These are phyloP conservation scores for Urocyon cinereoargenteus DNA, from an alignment of 2,797 vertebrate genomes.

Conservation along the genomic window DNA sequence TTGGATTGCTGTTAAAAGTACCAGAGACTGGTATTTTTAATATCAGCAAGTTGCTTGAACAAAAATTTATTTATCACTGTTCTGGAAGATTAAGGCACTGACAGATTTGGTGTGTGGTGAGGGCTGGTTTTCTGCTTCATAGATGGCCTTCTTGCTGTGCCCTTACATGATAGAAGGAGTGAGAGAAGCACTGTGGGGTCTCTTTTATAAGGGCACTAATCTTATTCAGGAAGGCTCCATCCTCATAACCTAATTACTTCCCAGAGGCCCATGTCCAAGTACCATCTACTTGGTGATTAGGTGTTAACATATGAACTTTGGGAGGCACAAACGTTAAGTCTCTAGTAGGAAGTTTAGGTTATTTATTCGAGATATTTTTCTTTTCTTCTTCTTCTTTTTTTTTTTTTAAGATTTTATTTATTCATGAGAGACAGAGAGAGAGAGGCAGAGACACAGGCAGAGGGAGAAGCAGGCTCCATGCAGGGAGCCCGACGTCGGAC, in stretches of 20 bases:
- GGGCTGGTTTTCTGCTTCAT: background rate
- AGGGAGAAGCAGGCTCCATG: no score
- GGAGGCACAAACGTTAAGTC: background rate
- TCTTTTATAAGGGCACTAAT: background rate
- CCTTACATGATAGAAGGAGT: background rate
- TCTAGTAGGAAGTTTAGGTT: background rate
- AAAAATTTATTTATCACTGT: background rate
- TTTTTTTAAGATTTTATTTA: no score
- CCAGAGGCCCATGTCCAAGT: background rate
- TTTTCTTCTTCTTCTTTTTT: no score
- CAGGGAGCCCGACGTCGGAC: no score
- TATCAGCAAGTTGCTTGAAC: background rate
- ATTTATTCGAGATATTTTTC: background rate
- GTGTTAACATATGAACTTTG: background rate
- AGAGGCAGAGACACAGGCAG: no score
- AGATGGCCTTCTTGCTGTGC: background rate
- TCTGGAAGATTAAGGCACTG: background rate
- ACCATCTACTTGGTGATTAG: background rate
- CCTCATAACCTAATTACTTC: background rate
- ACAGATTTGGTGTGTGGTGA: background rate
- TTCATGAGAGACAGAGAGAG: no score
- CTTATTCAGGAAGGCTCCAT: background rate
- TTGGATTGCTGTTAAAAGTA: background rate
- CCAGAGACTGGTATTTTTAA: background rate
- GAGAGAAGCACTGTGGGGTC: background rate